Conservation (phyloP, 1,140 invertebrate genomes). For the Zaprionus ornatus region DNA sequence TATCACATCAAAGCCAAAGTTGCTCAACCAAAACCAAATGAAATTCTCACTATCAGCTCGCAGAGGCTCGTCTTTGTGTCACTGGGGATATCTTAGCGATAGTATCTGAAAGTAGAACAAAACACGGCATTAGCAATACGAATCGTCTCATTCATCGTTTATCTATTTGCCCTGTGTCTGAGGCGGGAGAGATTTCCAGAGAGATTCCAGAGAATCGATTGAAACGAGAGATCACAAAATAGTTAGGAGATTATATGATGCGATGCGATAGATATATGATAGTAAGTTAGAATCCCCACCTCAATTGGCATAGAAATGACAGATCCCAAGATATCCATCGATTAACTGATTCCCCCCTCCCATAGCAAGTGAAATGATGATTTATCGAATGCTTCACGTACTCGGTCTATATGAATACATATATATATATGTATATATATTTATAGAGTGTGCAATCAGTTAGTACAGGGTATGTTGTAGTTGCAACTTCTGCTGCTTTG, state of each 20-base stretch:
- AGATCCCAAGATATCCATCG: background rate
- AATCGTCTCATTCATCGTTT: conserved; percentile 15
- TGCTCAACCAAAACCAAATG: conserved; percentile 39
- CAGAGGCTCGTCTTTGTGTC: conserved; percentile 17
- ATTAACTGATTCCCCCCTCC: background rate
- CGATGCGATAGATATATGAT: background rate
- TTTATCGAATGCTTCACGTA: background rate
- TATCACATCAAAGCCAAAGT: conserved; percentile 46
- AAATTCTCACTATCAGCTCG: conserved; percentile 12
- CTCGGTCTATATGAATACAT: background rate
- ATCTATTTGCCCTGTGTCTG: conserved; percentile 42
- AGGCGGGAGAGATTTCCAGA: conserved; percentile 18
- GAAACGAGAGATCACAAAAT: background rate
- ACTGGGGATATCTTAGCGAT: conserved; percentile 52
- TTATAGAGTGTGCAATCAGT: background rate
- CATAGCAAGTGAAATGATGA: background rate
- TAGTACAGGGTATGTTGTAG: background rate
- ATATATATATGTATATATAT: background rate
- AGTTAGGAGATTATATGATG: background rate
- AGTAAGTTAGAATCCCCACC: background rate
- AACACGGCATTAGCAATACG: conserved; percentile 35
- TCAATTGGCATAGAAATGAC: background rate
- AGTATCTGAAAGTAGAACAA: conserved; percentile 67
- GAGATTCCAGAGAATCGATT: background rate
- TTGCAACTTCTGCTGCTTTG: background rate